Evolutionary conservation across 2,797 vertebrate genomes (phyloP).

Genomic region (Halcyon badia): DNA sequence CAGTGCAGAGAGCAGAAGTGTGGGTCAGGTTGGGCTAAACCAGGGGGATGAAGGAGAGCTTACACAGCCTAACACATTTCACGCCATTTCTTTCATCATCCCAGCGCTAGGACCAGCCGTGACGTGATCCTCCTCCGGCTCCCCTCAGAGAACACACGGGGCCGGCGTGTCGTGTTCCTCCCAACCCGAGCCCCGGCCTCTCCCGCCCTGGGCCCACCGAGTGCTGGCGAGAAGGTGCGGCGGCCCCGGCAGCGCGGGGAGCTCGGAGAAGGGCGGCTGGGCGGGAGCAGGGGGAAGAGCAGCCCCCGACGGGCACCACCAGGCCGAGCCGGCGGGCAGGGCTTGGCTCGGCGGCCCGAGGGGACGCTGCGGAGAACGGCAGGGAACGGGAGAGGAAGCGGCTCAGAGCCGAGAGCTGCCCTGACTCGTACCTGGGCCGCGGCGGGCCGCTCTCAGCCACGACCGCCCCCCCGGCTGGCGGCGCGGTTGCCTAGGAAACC

Average conservation of each 20-base stretch:
- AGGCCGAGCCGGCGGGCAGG: neutral
- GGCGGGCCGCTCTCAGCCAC: neutral
- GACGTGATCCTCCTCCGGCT: neutral
- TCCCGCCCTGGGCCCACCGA: neutral
- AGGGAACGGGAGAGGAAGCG: rapidly evolving
- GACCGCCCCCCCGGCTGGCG: neutral
- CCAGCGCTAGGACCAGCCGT: neutral
- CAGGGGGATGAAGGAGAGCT: neutral
- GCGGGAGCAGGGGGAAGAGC: too few species aligned
- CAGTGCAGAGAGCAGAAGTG: too few species aligned
- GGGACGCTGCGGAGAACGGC: neutral
- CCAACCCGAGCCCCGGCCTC: neutral
- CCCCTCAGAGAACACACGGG: neutral
- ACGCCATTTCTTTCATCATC: neutral
- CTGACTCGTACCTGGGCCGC: neutral
- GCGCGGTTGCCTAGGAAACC: conserved; percentile 50
- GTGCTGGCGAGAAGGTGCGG: rapidly evolving
- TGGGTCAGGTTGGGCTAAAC: neutral
- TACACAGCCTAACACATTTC: neutral
- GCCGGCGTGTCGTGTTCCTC: neutral
- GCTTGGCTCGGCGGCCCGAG: neutral
- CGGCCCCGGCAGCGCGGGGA: neutral
- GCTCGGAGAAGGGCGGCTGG: neutral
- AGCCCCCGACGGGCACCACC: neutral
- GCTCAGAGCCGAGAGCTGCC: neutral